Evolutionary conservation across 2,113 vertebrate species (phyloP), one percentile per base, ranked within the genome.

Genomic region (Anoplopoma fimbria): DNA sequence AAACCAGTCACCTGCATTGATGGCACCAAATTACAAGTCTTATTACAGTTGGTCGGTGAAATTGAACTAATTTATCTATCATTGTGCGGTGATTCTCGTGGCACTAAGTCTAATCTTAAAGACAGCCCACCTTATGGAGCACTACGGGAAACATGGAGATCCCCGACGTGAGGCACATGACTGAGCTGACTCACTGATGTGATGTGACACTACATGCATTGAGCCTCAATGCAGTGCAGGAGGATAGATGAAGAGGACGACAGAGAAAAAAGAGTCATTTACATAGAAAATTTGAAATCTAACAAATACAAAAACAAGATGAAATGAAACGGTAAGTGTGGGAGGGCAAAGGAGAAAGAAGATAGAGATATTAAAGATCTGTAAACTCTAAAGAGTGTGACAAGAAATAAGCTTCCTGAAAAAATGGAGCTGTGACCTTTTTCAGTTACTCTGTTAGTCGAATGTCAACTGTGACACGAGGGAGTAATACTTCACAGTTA

Each of bases 371-470:
- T 38, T 2, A 12, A 25, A 38, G 3, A 60, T 15, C 49, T 62
- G 23, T 64, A 53, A 68, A 23, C 36, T 15, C 3, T 29, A 31
- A 25, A 57, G 42, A 60, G n/a, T 9, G 23, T 61, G 60, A 69
- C 65, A 69, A 74, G 23, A 49, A 70, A 81, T 42, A 27, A 23
- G 1, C 13, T 69, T 73, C 15, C 13, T 34, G 61, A 77, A 79
- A 23, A 63, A 72, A 53, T 6, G 8, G 34, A 82, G 53, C 45
- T 38, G 49, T 23, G 57, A 79, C 76, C 78, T 80, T 85, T 84
- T 74, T 83, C 14, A 33, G 14, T 40, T 68, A 5, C 25, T 75
- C 33, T 69, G 42, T 68, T 73, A 47, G 53, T 71, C 38, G 77
- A 71, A 74, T 79, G 81, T 74, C 75, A 76, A 19, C 67, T 23